Evolutionary conservation across 2,113 vertebrate genomes (phyloP).

Genomic region (Cricetomys ansorgei): DNA sequence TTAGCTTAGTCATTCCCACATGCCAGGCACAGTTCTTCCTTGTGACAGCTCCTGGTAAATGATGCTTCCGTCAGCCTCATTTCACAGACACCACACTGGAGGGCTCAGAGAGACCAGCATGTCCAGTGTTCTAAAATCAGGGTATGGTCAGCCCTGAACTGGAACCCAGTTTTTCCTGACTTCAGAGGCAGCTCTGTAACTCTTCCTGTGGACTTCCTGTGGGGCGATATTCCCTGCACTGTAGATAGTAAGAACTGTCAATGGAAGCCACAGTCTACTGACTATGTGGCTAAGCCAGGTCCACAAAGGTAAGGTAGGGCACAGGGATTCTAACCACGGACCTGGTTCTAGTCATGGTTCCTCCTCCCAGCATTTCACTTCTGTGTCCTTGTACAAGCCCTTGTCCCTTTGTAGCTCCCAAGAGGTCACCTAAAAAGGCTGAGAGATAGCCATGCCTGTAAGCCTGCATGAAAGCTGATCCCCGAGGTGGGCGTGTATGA

Average conservation of each 20-base stretch:
- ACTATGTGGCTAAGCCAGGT: background rate
- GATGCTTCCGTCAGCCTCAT: background rate
- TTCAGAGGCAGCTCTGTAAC: background rate
- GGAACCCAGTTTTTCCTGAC: background rate
- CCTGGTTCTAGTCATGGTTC: too few relatives aligned
- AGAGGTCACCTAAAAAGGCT: background rate
- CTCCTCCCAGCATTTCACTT: background rate
- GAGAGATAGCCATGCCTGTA: background rate
- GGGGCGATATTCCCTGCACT: background rate
- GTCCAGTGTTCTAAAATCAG: background rate
- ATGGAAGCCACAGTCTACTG: background rate
- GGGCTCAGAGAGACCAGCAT: background rate
- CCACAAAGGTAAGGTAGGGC: background rate
- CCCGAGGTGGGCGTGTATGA: background rate
- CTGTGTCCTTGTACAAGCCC: background rate
- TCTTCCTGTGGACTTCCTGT: background rate
- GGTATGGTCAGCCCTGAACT: background rate
- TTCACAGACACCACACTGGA: background rate
- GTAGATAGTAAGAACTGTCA: background rate
- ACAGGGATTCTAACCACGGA: background rate
- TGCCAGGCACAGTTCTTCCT: background rate
- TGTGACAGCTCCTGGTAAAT: background rate
- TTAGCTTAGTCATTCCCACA: fast-evolving
- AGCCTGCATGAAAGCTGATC: background rate
- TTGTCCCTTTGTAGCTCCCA: background rate